phyloP scores from a whole-genome alignment of 2,113 vertebrate genomes.

The Centropus unirufus region DNA sequence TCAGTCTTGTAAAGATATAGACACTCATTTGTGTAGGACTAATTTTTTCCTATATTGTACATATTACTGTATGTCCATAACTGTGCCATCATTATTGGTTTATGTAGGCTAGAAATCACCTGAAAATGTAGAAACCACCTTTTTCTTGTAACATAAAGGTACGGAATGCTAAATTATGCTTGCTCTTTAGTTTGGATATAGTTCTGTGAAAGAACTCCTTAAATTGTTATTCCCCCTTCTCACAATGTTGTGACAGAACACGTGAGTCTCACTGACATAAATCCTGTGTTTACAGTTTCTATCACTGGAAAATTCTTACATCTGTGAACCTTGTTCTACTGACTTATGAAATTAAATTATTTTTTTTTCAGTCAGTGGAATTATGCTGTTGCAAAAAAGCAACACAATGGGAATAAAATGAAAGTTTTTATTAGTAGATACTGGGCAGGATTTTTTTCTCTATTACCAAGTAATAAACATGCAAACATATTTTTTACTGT shows the following conservation, averaged over 20 bases:
- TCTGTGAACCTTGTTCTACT: background rate
- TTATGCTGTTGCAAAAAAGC: background rate
- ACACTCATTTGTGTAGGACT: conserved; percentile 1
- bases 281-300: conserved; percentile 50
- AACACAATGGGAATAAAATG: background rate
- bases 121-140: conserved; percentile 39
- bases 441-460: conserved; percentile 56
- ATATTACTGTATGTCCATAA: conserved; percentile 45
- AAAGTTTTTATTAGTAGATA: conserved; percentile 22
- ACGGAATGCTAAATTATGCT: background rate
- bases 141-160: conserved; percentile 36
- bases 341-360: background rate
- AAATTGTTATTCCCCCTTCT: background rate
- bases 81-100: conserved; percentile 14
- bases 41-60: conserved; percentile 53
- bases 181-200: background rate
- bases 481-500: conserved; percentile 41
- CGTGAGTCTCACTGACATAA: background rate
- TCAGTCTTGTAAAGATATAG: conserved; percentile 30
- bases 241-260: conserved; percentile 3
- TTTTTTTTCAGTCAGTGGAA: background rate
- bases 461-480: conserved; percentile 66
- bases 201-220: conserved; percentile 13
- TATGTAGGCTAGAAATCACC: conserved; percentile 29
- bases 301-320: conserved; percentile 24